phyloP scores from a whole-genome alignment of 1,140 invertebrate species.

The Hesperophylax magnus region DNA sequence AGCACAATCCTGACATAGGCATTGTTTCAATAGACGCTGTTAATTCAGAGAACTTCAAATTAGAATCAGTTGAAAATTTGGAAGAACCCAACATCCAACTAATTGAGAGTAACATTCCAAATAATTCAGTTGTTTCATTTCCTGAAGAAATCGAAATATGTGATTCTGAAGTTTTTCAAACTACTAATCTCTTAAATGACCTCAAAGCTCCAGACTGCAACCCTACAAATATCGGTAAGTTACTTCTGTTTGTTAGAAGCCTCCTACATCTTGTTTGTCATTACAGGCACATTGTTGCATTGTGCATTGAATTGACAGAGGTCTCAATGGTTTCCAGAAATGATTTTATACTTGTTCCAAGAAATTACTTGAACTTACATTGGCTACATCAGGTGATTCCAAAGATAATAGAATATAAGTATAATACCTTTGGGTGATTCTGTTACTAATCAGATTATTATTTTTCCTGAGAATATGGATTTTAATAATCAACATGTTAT shows the following conservation, averaged over 20 bases:
- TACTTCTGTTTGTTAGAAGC: background rate
- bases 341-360: no score
- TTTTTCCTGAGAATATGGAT: no score
- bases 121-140: constrained; percentile 36
- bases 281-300: no score
- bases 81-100: constrained; percentile 12
- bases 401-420: no score
- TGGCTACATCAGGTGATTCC: no score
- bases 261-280: no score
- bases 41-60: constrained; percentile 13
- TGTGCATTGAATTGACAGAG: no score
- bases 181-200: constrained; percentile 43
- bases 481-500: no score
- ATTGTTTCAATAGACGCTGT: constrained; percentile 14
- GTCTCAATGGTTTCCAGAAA: no score
- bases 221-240: constrained; percentile 26
- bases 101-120: constrained; percentile 9
- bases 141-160: constrained; percentile 50
- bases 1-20: constrained; percentile 12
- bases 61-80: constrained; percentile 20
- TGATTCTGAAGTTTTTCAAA: constrained; percentile 43
- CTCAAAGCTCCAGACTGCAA: constrained; percentile 38
- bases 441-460: no score
- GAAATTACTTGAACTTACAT: no score
- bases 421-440: no score